Evolutionary conservation across 2,113 vertebrate species (phyloP).

Genomic region (Datnioides undecimradiatus): DNA sequence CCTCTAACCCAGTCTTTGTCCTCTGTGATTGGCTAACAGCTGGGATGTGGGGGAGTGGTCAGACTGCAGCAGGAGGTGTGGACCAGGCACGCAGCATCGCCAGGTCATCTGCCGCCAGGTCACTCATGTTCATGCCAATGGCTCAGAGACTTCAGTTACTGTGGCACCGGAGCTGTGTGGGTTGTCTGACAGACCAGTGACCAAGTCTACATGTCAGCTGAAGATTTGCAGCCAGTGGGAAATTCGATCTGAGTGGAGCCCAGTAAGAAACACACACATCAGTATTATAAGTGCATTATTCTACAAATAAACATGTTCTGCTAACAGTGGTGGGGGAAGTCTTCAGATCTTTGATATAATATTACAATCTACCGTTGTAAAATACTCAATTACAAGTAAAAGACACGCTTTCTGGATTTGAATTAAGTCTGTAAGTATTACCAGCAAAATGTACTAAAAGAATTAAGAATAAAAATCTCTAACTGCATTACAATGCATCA

Average conservation of each 20-base stretch:
- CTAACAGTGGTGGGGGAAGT: too few species aligned
- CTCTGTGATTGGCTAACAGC: conserved; percentile 75
- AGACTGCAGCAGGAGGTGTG: conserved; percentile 93
- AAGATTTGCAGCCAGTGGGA: conserved; percentile 98
- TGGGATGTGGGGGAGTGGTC: conserved; percentile 98
- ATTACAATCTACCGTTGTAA: too few species aligned
- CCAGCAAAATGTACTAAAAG: too few species aligned
- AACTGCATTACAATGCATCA: too few species aligned
- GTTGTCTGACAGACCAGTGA: conserved; percentile 88
- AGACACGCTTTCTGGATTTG: too few species aligned
- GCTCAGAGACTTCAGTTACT: conserved; percentile 71
- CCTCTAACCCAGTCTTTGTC: not conserved
- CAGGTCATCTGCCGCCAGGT: conserved; percentile 92
- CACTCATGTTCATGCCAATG: conserved; percentile 83
- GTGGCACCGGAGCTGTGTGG: conserved; percentile 88
- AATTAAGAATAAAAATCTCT: too few species aligned
- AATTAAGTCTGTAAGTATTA: too few species aligned
- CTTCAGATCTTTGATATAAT: too few species aligned
- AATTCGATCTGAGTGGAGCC: conserved; percentile 92
- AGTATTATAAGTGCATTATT: not conserved
- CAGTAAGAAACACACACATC: conserved; percentile 79
- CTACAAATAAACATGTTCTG: not conserved
- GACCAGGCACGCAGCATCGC: conserved; percentile 92
- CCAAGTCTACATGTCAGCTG: conserved; percentile 91
- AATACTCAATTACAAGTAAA: too few species aligned